A percentile compares a stretch with the other conserved stretches of the same genome.
phyloP scores from a whole-genome alignment of 2,888 invertebrate genomes.

The Bembecia ichneumoniformis region DNA sequence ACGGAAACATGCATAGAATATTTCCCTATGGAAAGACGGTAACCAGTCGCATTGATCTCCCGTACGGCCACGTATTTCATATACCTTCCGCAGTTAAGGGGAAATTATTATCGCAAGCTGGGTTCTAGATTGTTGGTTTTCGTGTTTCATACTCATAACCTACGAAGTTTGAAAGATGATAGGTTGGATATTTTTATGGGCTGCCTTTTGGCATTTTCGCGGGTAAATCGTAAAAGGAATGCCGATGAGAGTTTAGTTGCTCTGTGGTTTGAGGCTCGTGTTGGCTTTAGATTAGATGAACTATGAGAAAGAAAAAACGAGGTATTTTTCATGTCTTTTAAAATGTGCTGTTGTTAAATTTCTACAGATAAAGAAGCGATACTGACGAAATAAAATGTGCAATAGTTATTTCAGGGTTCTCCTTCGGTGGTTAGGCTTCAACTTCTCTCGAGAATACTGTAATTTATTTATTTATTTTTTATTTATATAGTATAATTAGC shows the following conservation, averaged over 20 bases:
- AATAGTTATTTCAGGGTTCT: too few species aligned
- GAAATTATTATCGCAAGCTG: neutral
- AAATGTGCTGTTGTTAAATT: too few species aligned
- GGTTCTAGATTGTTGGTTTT: neutral
- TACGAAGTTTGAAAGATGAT: slow-evolving; percentile 8
- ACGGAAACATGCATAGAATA: slow-evolving; percentile 24
- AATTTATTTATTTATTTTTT: too few species aligned
- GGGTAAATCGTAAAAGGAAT: slow-evolving; percentile 5
- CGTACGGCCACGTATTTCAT: neutral
- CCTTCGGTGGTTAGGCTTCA: too few species aligned
- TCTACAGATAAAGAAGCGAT: too few species aligned
- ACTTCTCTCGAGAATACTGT: too few species aligned
- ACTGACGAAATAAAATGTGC: too few species aligned
- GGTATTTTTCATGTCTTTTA: too few species aligned
- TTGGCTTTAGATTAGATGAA: too few species aligned
- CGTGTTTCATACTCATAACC: slow-evolving; percentile 1
- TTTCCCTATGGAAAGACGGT: slow-evolving; percentile 19
- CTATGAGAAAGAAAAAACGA: too few species aligned
- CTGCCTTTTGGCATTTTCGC: neutral
- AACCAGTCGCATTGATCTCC: slow-evolving; percentile 9
- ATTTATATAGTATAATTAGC: too few species aligned
- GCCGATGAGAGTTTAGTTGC: neutral
- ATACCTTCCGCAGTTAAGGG: slow-evolving; percentile 1
- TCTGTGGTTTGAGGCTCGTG: neutral
- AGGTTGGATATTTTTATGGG: slow-evolving; percentile 2